A percentile compares a stretch with the other conserved stretches of the same genome.
phyloP scores from a whole-genome alignment of 2,113 vertebrate genomes.

The Bubo blakistoni region DNA sequence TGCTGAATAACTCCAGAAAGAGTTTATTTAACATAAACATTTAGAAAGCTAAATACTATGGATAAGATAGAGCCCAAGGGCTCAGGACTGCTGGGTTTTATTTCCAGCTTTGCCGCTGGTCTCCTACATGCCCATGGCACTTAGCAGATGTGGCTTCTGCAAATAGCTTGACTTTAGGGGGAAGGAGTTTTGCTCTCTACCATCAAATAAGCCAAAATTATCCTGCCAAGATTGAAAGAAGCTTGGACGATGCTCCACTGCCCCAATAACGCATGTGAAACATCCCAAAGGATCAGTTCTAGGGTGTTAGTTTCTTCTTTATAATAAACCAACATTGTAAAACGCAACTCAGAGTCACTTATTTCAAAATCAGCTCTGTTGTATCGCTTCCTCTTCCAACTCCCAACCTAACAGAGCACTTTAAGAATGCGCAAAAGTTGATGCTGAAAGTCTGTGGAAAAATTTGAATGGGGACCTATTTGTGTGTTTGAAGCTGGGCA shows the following conservation, averaged over 20 bases:
- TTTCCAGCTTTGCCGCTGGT: neutral
- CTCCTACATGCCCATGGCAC: neutral
- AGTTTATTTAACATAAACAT: neutral
- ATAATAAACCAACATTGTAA: neutral
- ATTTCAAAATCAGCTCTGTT: neutral
- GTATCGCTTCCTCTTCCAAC: neutral
- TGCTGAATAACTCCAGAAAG: neutral
- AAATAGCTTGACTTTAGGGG: neutral
- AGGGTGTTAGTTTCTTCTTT: neutral
- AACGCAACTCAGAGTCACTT: neutral
- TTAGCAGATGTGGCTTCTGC: neutral
- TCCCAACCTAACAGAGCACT: neutral
- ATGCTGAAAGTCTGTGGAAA: neutral
- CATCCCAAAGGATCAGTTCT: neutral
- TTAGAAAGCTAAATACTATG: neutral
- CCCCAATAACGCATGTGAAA: neutral
- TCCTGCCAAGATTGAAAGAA: neutral
- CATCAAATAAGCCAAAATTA: conserved; percentile 16
- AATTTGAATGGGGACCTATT: neutral
- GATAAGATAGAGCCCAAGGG: neutral
- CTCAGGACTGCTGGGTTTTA: neutral
- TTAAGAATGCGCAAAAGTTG: neutral
- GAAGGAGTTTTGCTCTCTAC: neutral
- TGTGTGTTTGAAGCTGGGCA: neutral
- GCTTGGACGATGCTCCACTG: neutral